These are phyloP conservation scores for Teleogryllus occipitalis DNA, from an alignment of 1,140 invertebrate genomes.

Conservation along the genomic window DNA sequence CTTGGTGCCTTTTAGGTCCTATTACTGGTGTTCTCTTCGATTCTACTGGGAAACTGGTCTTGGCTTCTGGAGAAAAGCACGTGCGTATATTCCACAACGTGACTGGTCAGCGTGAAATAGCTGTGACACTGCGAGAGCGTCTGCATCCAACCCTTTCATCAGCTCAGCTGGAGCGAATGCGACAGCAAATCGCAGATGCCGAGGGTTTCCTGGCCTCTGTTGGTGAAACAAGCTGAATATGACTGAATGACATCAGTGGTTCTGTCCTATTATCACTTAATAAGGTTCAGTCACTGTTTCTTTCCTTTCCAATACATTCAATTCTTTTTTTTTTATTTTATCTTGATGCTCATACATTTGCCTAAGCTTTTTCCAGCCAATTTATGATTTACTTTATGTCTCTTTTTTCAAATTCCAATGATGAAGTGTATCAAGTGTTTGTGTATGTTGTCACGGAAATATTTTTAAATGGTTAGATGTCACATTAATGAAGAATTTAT, in stretches of 20 bases:
- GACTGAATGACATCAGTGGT: background rate
- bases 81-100: constrained; percentile 76
- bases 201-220: constrained; percentile 45
- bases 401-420: too few relatives aligned
- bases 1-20: constrained; percentile 45
- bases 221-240: constrained; percentile 32
- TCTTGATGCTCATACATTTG: too few relatives aligned
- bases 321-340: too few relatives aligned
- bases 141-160: constrained; percentile 45
- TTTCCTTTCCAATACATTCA: too few relatives aligned
- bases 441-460: too few relatives aligned
- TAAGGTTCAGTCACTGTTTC: too few relatives aligned
- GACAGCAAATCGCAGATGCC: constrained; percentile 57
- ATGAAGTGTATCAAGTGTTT: too few relatives aligned
- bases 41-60: constrained; percentile 59
- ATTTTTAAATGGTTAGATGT: too few relatives aligned
- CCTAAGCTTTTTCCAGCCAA: too few relatives aligned
- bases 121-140: constrained; percentile 55
- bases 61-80: constrained; percentile 64
- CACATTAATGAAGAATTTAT: too few relatives aligned
- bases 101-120: constrained; percentile 60
- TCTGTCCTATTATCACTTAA: background rate
- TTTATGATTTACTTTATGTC: too few relatives aligned
- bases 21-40: constrained; percentile 65
- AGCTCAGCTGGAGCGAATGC: constrained; percentile 63